Conservation (phyloP, 2,797 vertebrate species). For the Hypotaenidia philippensis region DNA sequence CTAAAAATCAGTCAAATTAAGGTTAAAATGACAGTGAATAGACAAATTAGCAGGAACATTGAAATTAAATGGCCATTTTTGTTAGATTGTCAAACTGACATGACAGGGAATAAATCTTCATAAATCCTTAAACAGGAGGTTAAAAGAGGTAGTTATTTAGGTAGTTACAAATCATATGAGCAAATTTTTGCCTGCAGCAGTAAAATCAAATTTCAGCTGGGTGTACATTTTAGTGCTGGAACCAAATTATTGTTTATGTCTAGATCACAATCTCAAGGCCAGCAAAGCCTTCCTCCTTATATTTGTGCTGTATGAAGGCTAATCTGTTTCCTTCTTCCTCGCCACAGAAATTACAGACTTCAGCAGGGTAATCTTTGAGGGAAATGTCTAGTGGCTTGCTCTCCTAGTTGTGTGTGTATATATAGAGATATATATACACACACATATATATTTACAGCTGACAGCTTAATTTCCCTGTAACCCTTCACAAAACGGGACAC, state of each 20-base stretch:
- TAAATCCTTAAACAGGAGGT: constrained; percentile 39
- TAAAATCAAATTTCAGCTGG: constrained; percentile 47
- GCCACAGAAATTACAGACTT: neutral
- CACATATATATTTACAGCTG: neutral
- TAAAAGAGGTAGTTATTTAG: constrained; percentile 17
- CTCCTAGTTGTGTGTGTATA: neutral
- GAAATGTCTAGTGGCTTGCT: neutral
- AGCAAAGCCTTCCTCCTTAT: neutral
- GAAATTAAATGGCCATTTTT: constrained; percentile 26
- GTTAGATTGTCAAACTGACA: constrained; percentile 32
- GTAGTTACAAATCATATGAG: constrained; percentile 24
- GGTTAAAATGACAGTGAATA: constrained; percentile 46
- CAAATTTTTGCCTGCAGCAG: constrained; percentile 46
- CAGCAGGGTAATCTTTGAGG: neutral
- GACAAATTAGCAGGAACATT: constrained; percentile 35
- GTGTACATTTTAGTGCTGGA: constrained; percentile 5
- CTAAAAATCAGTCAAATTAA: constrained; percentile 17
- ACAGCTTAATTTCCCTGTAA: neutral
- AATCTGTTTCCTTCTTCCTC: neutral
- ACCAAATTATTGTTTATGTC: constrained; percentile 65
- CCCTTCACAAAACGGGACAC: neutral
- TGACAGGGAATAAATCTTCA: constrained; percentile 49
- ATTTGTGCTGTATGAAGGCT: neutral
- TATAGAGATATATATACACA: fast-evolving
- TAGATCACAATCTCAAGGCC: constrained; percentile 56